Conservation (phyloP, 1,140 invertebrate genomes). For the Littorina saxatilis region DNA sequence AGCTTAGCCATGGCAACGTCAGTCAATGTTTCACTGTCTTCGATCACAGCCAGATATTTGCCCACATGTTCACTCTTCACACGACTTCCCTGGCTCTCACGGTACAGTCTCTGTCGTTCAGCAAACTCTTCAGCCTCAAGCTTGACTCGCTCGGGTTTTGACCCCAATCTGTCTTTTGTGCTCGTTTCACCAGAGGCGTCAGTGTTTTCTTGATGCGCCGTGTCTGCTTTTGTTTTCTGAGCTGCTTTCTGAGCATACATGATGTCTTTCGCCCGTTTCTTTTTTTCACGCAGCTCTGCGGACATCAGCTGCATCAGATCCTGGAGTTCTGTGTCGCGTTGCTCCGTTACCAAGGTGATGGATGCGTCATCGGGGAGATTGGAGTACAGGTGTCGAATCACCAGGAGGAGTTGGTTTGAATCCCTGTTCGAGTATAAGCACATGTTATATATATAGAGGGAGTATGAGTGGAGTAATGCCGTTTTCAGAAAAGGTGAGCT, state of each 20-base stretch:
- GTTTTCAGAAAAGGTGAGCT: too few relatives aligned
- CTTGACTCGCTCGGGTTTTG: too few relatives aligned
- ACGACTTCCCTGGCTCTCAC: background rate
- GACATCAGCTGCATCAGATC: background rate
- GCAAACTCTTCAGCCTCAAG: constrained; percentile 7
- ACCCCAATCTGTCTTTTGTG: too few relatives aligned
- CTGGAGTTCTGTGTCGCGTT: background rate
- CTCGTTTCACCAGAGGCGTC: too few relatives aligned
- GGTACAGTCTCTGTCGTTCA: background rate
- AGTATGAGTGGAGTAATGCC: too few relatives aligned
- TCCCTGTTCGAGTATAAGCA: background rate
- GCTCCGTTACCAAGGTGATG: background rate
- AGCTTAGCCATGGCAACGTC: constrained; percentile 7
- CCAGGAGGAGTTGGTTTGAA: background rate
- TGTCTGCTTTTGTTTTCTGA: background rate
- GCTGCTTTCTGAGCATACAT: background rate
- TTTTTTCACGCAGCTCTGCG: background rate
- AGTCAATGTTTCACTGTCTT: background rate
- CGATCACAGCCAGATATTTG: background rate
- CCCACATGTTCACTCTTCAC: background rate
- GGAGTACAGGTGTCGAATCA: background rate
- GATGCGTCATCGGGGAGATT: constrained; percentile 18
- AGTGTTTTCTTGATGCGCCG: background rate
- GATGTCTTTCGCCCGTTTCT: background rate
- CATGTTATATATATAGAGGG: too few relatives aligned